phyloP scores from a whole-genome alignment of 1,140 invertebrate species.

The Oppia nitens region DNA sequence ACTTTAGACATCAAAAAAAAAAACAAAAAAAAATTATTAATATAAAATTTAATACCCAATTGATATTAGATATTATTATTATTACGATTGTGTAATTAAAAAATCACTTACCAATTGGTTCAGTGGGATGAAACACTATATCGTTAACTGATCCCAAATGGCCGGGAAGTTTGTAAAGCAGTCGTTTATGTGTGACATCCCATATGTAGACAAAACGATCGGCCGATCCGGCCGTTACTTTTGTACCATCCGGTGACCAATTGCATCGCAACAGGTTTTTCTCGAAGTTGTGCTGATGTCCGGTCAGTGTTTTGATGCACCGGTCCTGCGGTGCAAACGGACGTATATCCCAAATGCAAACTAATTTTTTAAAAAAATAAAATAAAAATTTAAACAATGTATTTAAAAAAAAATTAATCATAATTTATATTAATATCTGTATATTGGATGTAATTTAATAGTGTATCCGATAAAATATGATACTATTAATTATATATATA shows the following conservation, averaged over 20 bases:
- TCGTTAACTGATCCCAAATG: constrained; percentile 96
- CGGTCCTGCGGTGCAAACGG: constrained; percentile 64
- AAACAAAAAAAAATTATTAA: constrained; percentile 11
- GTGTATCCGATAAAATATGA: too few relatives aligned
- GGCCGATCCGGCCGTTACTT: constrained; percentile 74
- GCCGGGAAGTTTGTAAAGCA: constrained; percentile 92
- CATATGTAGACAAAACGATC: constrained; percentile 93
- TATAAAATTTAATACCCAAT: too few relatives aligned
- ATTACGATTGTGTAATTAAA: too few relatives aligned
- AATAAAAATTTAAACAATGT: too few relatives aligned
- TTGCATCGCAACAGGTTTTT: constrained; percentile 74
- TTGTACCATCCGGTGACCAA: constrained; percentile 72
- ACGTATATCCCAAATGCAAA: constrained; percentile 49
- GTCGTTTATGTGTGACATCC: constrained; percentile 71
- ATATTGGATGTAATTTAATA: too few relatives aligned
- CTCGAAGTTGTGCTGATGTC: constrained; percentile 97
- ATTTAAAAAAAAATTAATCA: too few relatives aligned
- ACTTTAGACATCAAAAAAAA: constrained; percentile 39
- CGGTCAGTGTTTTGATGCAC: constrained; percentile 78
- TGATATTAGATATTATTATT: too few relatives aligned
- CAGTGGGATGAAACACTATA: constrained; percentile 84
- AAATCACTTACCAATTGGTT: constrained; percentile 72
- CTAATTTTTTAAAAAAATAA: too few relatives aligned
- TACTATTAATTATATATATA: too few relatives aligned
- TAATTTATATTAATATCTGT: too few relatives aligned